These are phyloP conservation scores for Solea solea DNA, from an alignment of 2,113 vertebrate genomes.

Conservation along the genomic window DNA sequence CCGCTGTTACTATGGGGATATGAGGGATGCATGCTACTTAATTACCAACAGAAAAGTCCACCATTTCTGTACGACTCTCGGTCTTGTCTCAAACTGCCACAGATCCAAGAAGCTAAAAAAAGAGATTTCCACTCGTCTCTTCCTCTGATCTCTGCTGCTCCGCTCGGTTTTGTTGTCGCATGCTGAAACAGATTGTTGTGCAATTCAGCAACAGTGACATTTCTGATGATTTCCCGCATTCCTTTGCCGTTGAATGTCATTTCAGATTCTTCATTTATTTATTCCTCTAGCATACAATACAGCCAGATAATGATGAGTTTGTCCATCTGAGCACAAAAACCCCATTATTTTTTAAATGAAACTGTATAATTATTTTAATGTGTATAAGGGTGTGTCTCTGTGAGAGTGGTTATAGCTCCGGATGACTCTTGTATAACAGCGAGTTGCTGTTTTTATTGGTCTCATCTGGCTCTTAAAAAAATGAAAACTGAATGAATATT, in stretches of 20 bases:
- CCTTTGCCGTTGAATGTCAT: not conserved
- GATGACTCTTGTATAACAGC: constrained; percentile 6
- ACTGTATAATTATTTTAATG: too few relatives aligned
- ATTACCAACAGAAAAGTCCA: constrained; percentile 80
- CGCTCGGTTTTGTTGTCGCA: constrained; percentile 4
- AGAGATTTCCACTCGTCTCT: constrained; percentile 31
- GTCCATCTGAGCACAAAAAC: not conserved
- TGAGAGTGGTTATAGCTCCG: not conserved
- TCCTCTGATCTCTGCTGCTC: constrained; percentile 30
- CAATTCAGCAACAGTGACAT: constrained; percentile 31
- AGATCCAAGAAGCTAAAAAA: constrained; percentile 28
- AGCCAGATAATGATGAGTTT: not conserved
- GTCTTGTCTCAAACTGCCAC: constrained; percentile 43
- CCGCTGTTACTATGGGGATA: constrained; percentile 70
- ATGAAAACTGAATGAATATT: not conserved
- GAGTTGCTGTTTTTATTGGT: not conserved
- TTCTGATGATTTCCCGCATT: constrained; percentile 24
- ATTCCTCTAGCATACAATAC: not conserved
- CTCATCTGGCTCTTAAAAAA: not conserved
- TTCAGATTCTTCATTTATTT: not conserved
- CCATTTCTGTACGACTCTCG: constrained; percentile 49
- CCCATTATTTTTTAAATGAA: not conserved
- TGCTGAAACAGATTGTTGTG: constrained; percentile 13
- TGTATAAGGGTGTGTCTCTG: too few relatives aligned
- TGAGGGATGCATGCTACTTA: constrained; percentile 73